Percentiles rank a stretch among this genome's conserved stretches.
phyloP scores from a whole-genome alignment of 2,888 invertebrate species.

The Noctua janthina region DNA sequence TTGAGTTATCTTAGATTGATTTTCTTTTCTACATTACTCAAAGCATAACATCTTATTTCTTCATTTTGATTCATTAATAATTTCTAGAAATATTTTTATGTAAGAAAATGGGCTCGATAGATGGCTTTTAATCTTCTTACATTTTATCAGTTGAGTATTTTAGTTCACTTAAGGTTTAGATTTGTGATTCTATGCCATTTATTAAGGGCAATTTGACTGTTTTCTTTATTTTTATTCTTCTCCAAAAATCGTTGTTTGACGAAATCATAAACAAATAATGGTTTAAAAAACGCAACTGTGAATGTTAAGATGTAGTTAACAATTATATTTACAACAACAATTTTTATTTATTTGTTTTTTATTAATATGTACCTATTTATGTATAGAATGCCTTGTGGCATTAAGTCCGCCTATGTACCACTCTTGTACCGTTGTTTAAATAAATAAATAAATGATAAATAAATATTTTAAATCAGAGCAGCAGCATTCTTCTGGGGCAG shows the following conservation, averaged over 20 bases:
- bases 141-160: neutral
- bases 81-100: neutral
- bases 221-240: neutral
- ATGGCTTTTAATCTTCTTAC: neutral
- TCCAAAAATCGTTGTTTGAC: neutral
- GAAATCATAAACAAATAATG: neutral
- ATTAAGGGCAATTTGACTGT: neutral
- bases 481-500: neutral
- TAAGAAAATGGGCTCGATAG: neutral
- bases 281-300: neutral
- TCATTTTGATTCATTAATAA: conserved; percentile 2
- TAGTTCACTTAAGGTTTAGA: neutral
- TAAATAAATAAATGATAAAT: neutral
- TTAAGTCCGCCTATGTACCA: too few relatives aligned
- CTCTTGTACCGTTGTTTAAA: too few relatives aligned
- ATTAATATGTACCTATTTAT: too few relatives aligned
- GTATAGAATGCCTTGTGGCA: too few relatives aligned
- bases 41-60: conserved; percentile 1
- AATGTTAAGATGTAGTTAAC: neutral
- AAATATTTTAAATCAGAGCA: neutral
- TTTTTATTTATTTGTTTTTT: too few relatives aligned
- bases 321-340: too few relatives aligned
- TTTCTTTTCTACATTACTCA: conserved; percentile 15
- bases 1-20: conserved; percentile 9
- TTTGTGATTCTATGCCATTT: neutral